A percentile compares a stretch with the other conserved stretches of the same genome.
phyloP scores from a whole-genome alignment of 2,113 vertebrate genomes.

The Sander lucioperca region DNA sequence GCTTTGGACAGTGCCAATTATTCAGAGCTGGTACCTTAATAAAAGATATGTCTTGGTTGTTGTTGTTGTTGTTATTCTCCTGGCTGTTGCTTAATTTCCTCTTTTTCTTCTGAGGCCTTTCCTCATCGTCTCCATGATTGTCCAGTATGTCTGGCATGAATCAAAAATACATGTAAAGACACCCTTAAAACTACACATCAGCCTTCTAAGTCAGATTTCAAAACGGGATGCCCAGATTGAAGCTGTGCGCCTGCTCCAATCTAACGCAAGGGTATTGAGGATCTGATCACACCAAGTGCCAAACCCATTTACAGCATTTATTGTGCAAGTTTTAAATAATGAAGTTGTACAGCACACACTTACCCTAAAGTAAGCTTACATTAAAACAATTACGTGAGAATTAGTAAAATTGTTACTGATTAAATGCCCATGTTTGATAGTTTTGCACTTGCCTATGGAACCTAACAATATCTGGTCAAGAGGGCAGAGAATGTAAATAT shows the following conservation, averaged over 20 bases:
- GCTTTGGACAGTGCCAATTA: too few relatives aligned
- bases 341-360: neutral
- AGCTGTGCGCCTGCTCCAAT: neutral
- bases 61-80: conserved; percentile 91
- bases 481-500: neutral
- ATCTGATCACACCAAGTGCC: neutral
- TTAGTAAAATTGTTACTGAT: neutral
- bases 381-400: neutral
- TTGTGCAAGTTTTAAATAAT: neutral
- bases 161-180: conserved; percentile 24
- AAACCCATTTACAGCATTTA: neutral
- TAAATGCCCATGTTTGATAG: neutral
- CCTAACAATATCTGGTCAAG: neutral
- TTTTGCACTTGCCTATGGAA: neutral
- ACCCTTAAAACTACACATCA: conserved; percentile 15
- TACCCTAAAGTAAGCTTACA: neutral
- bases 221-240: neutral
- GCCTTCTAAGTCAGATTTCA: neutral
- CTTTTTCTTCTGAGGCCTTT: conserved; percentile 90
- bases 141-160: conserved; percentile 88
- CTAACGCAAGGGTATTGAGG: neutral
- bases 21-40: conserved; percentile 88
- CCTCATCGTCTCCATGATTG: conserved; percentile 91
- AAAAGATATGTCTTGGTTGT: conserved; percentile 91
- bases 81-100: conserved; percentile 91